Evolutionary conservation across 2,888 invertebrate genomes (phyloP), one percentile per base, ranked within the genome.

Genomic region (Drosophila macrospina): DNA sequence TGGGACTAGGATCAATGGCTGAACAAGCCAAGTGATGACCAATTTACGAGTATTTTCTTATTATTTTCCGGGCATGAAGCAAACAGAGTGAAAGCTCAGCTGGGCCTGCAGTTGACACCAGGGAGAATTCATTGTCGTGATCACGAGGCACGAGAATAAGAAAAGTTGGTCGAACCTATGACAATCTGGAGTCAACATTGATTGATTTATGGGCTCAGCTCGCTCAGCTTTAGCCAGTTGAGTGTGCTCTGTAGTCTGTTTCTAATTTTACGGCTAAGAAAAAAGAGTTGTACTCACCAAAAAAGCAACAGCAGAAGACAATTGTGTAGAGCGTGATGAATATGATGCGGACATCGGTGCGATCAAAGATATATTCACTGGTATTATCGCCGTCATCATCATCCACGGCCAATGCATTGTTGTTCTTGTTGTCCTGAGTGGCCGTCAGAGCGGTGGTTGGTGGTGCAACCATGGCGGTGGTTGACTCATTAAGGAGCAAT

Each of bases 251-350:
- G 5, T 6, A 16, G 5, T 42, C 26, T 44, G 4, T 20, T 13
- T 28, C 28, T 24, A 1, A 28, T n/a, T 42, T 42, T 26, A 20
- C 7, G 7, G 26, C 8, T 7, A 28, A 8, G 6, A 6, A n/a
- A 16, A 11, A 4, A 1, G n/a, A n/a, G 5, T 34, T 10, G 34
- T 66, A 94, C 96, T 96, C 92, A 96, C 96, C 96, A 88, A 96
- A 96, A 91, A 96, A 96, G 90, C 96, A 96, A 87, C 95, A 95
- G 91, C 96, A 95, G 91, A 96, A 96, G 16, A 96, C 96, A 72
- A 96, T 92, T 1, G 95, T 95, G 90, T 96, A 96, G 28, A 96
- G 93, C 0, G 95, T 95, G 88, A 96, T 95, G 91, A 96, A 96
- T 86, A 96, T 94, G 52, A 95, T 94, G 88, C 95, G 94, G 59